Base-by-base conservation (phyloP, 1,140 invertebrate species). In the Drosophila bipectinata region DNA sequence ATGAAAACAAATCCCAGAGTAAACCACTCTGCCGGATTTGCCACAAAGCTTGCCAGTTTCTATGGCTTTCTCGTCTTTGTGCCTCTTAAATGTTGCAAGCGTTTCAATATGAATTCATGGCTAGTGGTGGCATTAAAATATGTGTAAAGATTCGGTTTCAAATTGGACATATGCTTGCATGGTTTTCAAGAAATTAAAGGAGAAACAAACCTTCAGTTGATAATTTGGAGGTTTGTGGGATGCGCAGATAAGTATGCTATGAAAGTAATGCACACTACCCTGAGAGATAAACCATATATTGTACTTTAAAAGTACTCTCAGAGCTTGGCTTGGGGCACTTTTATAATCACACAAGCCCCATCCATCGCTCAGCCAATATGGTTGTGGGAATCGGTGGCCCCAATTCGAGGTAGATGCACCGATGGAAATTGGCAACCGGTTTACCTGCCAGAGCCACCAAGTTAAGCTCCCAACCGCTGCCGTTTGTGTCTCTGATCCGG, bases 371-470 rank as follows among this genome's bases (percentile, higher is more conserved):
- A 39, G 28, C 47, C 14, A 32, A 51, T n/a, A 44, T 44, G 41
- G 41, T 14, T 48, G 30, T 37, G 69, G 55, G 56, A 49, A 61
- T 61, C 64, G 59, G 55, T 84, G 73, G 61, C 54, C 80, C 28
- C 72, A 77, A 77, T 62, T 67, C 26, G 58, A 45, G 58, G 39
- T 51, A 55, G 59, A 51, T 57, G 71, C 60, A 75, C 56, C 68
- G 79, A 81, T 77, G 74, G 55, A 81, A 83, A 74, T 83, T 82
- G 74, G 59, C 59, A 59, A 48, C 47, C 39, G 66, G 63, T 34
- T 54, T 47, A 28, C 49, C 49, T 45, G 51, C 15, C 63, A 34
- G n/a, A 51, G 41, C n/a, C 47, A 39, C 39, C 45, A 68, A 68
- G 66, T 69, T 69, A 69, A 69, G 41, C 24, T 39, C 63, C 18